These are phyloP conservation scores for Ceratina australensis DNA, from an alignment of 1,140 invertebrate genomes.

Conservation along the genomic window DNA sequence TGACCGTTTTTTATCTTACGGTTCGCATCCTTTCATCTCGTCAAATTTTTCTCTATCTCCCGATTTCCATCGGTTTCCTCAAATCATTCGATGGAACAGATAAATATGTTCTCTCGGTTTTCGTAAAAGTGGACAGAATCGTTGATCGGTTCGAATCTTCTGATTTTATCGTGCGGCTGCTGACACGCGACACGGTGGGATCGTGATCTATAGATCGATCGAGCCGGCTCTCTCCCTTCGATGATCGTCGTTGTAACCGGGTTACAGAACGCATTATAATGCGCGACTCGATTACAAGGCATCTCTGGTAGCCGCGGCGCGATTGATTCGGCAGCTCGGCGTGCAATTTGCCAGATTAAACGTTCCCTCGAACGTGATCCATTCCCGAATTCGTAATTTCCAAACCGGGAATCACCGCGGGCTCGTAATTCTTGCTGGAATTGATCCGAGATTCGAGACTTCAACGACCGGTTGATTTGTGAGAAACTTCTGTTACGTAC, in stretches of 20 bases:
- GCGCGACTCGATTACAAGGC: conserved; percentile 60
- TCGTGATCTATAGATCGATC: conserved; percentile 46
- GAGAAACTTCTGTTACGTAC: neutral
- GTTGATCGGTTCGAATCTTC: neutral
- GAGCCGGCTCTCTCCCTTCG: conserved; percentile 27
- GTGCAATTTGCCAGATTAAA: conserved; percentile 59
- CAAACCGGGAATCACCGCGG: neutral
- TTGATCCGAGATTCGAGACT: neutral
- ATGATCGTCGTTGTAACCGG: conserved; percentile 48
- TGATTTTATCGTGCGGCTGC: conserved; percentile 56
- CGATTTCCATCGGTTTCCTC: neutral
- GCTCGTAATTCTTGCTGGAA: neutral
- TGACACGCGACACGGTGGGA: conserved; percentile 59
- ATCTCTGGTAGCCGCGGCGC: conserved; percentile 14
- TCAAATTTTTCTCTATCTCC: neutral
- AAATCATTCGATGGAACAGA: too few relatives aligned
- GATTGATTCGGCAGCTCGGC: conserved; percentile 47
- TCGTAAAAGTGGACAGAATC: too few relatives aligned
- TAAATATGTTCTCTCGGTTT: too few relatives aligned
- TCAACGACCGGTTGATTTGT: neutral
- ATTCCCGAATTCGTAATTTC: conserved; percentile 48
- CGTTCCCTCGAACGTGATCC: conserved; percentile 15
- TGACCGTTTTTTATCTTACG: conserved; percentile 44
- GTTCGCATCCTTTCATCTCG: neutral
- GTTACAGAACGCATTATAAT: conserved; percentile 60